Evolutionary conservation across 2,113 vertebrate genomes (phyloP).

Genomic region (Proterorhinus semilunaris): DNA sequence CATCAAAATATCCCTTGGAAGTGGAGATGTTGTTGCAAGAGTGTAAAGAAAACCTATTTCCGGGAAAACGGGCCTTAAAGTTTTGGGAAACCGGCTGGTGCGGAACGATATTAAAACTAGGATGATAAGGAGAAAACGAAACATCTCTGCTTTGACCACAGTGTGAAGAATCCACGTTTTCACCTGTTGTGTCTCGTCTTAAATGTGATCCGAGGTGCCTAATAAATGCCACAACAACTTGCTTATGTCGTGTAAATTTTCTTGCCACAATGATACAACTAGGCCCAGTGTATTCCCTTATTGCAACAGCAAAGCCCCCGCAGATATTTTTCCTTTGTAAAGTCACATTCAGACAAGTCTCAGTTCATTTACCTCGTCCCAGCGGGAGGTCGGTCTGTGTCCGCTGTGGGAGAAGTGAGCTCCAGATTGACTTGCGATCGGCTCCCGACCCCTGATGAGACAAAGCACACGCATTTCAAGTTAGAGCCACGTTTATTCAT

Average conservation of each 20-base stretch:
- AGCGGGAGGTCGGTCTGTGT: slow-evolving; percentile 32
- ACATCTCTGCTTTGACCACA: no score
- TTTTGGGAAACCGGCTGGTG: no score
- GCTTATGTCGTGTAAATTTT: background rate
- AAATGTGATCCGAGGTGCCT: no score
- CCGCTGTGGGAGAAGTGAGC: slow-evolving; percentile 47
- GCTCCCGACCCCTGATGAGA: slow-evolving; percentile 52
- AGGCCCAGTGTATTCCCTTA: background rate
- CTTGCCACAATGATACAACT: background rate
- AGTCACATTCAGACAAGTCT: background rate
- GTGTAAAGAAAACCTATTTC: no score
- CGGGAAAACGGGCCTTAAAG: no score
- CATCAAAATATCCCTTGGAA: no score
- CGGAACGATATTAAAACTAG: no score
- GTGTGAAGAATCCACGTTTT: no score
- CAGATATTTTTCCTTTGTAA: background rate
- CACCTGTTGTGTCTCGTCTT: no score
- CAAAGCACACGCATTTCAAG: slow-evolving; percentile 13
- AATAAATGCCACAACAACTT: background rate
- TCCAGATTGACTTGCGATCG: slow-evolving; percentile 68
- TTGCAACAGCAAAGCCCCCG: background rate
- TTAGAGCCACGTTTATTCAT: background rate
- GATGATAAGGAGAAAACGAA: no score
- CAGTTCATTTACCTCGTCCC: slow-evolving; percentile 4
- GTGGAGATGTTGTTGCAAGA: no score